These are phyloP conservation scores for Agrypnia vestita DNA, from an alignment of 1,140 invertebrate genomes.

Conservation along the genomic window DNA sequence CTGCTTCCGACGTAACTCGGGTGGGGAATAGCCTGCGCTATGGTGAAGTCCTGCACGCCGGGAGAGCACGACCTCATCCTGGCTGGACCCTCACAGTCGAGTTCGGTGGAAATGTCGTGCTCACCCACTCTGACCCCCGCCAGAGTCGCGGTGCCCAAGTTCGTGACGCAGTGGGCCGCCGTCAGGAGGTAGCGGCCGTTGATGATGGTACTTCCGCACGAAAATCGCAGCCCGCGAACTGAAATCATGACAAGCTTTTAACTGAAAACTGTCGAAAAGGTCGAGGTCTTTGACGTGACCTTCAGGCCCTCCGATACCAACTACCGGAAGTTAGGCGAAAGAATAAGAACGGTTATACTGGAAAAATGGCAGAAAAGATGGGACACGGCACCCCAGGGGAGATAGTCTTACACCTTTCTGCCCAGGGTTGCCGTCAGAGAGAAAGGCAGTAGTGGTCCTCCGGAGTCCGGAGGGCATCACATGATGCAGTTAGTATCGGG, in stretches of 20 bases:
- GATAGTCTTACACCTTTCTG: no score
- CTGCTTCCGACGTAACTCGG: conserved; percentile 69
- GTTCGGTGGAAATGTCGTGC: conserved; percentile 73
- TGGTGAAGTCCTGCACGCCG: conserved; percentile 74
- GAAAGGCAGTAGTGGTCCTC: no score
- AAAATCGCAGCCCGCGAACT: not conserved
- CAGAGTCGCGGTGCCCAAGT: conserved; percentile 65
- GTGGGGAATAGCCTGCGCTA: conserved; percentile 74
- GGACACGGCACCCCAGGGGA: no score
- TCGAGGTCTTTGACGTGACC: no score
- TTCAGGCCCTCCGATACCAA: no score
- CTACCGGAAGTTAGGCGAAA: no score
- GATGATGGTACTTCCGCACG: conserved; percentile 78
- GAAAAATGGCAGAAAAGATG: no score
- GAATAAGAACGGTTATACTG: no score
- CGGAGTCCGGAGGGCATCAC: no score
- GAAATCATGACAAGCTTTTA: not conserved
- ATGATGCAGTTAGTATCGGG: no score
- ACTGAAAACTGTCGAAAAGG: no score
- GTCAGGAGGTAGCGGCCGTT: conserved; percentile 79
- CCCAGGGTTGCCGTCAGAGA: no score
- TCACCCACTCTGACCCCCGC: conserved; percentile 77
- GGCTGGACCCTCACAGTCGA: conserved; percentile 75
- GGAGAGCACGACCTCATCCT: conserved; percentile 73
- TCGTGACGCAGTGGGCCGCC: conserved; percentile 80